These are phyloP conservation scores for Brachypodius melanocephalos DNA, from an alignment of 2,113 vertebrate species.

Conservation along the genomic window DNA sequence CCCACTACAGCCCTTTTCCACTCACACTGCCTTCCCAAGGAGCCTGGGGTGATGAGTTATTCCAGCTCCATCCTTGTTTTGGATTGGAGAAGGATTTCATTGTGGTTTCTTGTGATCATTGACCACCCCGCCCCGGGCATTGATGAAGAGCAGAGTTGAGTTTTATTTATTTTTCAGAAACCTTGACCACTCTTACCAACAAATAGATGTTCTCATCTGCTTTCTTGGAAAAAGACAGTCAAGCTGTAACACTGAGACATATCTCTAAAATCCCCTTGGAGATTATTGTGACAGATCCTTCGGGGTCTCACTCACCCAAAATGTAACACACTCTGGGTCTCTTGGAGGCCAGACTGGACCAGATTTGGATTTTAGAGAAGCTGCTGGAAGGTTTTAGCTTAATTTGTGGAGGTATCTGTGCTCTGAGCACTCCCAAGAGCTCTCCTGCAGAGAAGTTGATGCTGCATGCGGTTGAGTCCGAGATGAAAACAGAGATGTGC, in stretches of 20 bases:
- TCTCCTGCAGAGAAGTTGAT: background rate
- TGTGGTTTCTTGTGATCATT: background rate
- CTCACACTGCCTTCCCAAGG: background rate
- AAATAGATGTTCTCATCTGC: background rate
- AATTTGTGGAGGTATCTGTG: background rate
- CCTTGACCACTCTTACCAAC: background rate
- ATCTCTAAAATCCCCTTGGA: background rate
- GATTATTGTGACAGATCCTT: background rate
- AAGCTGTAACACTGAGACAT: fast-evolving
- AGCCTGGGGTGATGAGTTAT: background rate
- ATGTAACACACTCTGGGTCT: background rate
- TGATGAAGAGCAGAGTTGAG: background rate
- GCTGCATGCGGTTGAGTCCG: background rate
- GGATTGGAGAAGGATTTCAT: background rate
- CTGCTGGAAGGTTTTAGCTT: background rate
- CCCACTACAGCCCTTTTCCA: background rate
- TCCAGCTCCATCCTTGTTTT: background rate
- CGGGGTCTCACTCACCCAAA: background rate
- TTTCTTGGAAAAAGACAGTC: background rate
- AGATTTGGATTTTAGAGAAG: background rate
- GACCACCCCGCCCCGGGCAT: background rate
- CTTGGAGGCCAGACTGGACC: background rate
- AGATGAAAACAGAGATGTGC: background rate
- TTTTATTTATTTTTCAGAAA: background rate
- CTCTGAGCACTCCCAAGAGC: background rate